phyloP scores from a whole-genome alignment of 2,113 vertebrate genomes.

The Strix aluco region DNA sequence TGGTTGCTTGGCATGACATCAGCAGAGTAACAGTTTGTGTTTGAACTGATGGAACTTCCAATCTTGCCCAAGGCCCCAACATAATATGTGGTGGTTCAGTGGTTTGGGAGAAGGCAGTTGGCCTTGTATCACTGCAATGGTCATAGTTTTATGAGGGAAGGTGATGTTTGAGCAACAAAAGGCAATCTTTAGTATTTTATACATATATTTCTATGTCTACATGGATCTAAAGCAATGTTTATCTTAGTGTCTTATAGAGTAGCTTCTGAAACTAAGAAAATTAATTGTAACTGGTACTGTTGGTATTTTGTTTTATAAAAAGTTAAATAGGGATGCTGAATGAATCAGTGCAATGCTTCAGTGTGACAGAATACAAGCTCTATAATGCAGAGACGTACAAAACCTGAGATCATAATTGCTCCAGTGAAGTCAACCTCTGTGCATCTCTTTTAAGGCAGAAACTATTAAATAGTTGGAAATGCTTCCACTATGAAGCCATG shows the following conservation, averaged over 20 bases:
- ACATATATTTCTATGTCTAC: neutral
- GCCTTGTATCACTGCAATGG: neutral
- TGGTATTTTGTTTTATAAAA: neutral
- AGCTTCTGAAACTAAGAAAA: neutral
- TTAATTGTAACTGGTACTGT: neutral
- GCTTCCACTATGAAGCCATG: fast-evolving
- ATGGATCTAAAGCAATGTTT: neutral
- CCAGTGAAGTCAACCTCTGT: neutral
- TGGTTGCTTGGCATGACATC: neutral
- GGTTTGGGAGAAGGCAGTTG: neutral
- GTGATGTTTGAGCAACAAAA: neutral
- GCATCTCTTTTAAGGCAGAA: neutral
- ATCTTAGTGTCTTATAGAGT: neutral
- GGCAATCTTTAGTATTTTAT: neutral
- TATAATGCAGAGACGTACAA: neutral
- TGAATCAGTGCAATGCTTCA: neutral
- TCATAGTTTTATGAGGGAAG: neutral
- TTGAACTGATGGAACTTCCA: neutral
- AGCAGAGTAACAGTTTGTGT: neutral
- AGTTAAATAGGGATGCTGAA: neutral
- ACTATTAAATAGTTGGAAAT: neutral
- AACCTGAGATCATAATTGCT: neutral
- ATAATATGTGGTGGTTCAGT: neutral
- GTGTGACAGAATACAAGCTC: neutral
- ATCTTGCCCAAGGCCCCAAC: neutral